Evolutionary conservation across 1,140 invertebrate species (phyloP).

Genomic region (Zaprionus nigranus): DNA sequence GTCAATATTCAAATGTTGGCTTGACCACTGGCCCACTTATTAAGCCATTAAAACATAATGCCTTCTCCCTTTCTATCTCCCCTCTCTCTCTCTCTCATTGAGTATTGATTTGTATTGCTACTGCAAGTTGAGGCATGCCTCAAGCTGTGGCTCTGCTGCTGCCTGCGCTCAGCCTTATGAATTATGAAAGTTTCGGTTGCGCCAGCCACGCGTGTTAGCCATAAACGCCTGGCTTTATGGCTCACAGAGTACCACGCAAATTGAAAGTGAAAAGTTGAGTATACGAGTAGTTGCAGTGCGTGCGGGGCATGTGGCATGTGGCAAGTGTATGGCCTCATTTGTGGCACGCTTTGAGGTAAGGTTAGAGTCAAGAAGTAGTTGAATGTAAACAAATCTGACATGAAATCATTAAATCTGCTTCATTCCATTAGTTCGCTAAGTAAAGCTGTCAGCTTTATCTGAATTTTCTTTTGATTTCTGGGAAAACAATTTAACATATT

Average conservation of each 20-base stretch:
- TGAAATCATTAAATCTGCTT: neutral
- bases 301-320: slow-evolving; percentile 11
- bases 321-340: slow-evolving; percentile 53
- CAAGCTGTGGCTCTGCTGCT: slow-evolving; percentile 27
- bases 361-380: slow-evolving; percentile 5
- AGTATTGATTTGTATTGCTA: slow-evolving; percentile 60
- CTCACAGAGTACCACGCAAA: slow-evolving; percentile 66
- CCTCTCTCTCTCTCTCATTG: slow-evolving; percentile 34
- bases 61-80: slow-evolving; percentile 15
- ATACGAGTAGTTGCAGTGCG: slow-evolving; percentile 31
- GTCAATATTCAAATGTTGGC: slow-evolving; percentile 71
- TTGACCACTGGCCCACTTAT: slow-evolving; percentile 56
- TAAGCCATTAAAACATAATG: slow-evolving; percentile 77
- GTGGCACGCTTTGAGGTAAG: slow-evolving; percentile 52
- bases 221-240: slow-evolving; percentile 75
- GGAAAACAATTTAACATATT: neutral
- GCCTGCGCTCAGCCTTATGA: slow-evolving; percentile 56
- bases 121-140: slow-evolving; percentile 41
- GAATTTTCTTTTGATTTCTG: neutral
- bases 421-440: neutral
- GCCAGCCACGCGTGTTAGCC: slow-evolving; percentile 74
- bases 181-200: slow-evolving; percentile 73
- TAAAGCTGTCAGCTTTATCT: neutral
- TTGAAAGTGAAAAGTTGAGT: slow-evolving; percentile 80
- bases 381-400: neutral